Base-by-base conservation (phyloP, 2,888 invertebrate genomes). In the Gerosis bhagava region DNA sequence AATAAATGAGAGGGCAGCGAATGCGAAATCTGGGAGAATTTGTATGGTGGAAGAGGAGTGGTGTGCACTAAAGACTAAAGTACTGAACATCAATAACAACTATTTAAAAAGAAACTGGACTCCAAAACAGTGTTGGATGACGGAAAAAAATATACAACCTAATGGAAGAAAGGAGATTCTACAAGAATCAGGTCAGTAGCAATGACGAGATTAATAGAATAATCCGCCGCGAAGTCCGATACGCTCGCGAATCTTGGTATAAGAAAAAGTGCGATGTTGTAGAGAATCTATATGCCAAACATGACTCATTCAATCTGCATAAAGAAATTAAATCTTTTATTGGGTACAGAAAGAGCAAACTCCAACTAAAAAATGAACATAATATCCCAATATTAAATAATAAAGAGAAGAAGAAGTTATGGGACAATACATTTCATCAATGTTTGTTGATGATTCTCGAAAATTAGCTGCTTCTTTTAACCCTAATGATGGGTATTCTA, bases 281-380 rank as follows among this genome's bases (percentile, higher is more conserved):
- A 6, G 45, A 50, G 31, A 7, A 15, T 4, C 26, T 50, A 1
- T 8, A 15, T 2, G 19, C 29, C 4, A 50, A 41, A 35, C 45
- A 40, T 21, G 50, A 49, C 11, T 3, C 37, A 10, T 50, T 50
- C 12, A 46, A 50, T 12, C 2, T 50, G 5, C 45, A 46, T 21
- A 46, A 46, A 16, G 46, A 50, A 15, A 49, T 49, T 1, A 36
- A 16, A 19, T n/a, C 36, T 11, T 32, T 43, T 32, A 19, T 36
- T 7, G 49, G 32, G 1, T 21, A 11, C n/a, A 24, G 3, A 10
- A 1, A 13, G 13, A 34, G 7, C 2, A 35, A 13, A 3, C 26
- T 8, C 17, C 17, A 21, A 21, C 13, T 35, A 19, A 19, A 19
- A 15, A 34, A 42, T 11, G 42, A 7, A 6, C 32, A 25, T 15